phyloP scores from a whole-genome alignment of 2,888 invertebrate genomes.

The Thymelicus sylvestris region DNA sequence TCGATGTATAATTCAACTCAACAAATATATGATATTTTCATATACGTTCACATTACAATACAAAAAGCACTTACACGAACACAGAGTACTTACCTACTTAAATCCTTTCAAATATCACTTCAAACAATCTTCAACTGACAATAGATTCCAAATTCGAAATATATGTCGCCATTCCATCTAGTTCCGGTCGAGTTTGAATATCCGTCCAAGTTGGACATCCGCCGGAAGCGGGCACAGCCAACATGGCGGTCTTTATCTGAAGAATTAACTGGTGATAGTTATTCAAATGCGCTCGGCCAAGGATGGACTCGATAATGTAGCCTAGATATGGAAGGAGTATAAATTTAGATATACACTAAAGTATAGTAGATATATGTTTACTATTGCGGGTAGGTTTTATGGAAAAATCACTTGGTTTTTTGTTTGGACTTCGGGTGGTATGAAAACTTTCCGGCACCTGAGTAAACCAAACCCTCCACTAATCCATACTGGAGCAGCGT shows the following conservation, averaged over 20 bases:
- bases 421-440: too few species aligned
- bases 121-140: conserved; percentile 46
- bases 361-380: not conserved
- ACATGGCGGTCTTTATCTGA: conserved; percentile 82
- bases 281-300: conserved; percentile 70
- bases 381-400: too few species aligned
- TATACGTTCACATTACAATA: not conserved
- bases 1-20: too few species aligned
- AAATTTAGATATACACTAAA: not conserved
- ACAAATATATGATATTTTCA: too few species aligned
- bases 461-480: too few species aligned
- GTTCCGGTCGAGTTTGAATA: conserved; percentile 83
- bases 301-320: conserved; percentile 45
- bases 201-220: conserved; percentile 82
- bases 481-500: too few species aligned
- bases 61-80: conserved; percentile 16
- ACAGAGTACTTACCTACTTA: not conserved
- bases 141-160: conserved; percentile 80
- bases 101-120: conserved; percentile 25
- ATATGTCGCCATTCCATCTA: conserved; percentile 80
- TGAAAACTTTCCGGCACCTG: too few species aligned
- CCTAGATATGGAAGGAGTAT: conserved; percentile 40
- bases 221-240: conserved; percentile 76
- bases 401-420: too few species aligned
- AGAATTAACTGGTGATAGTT: conserved; percentile 80